Evolutionary conservation across 1,140 invertebrate species (phyloP).

Genomic region (Calliopsis andreniformis): DNA sequence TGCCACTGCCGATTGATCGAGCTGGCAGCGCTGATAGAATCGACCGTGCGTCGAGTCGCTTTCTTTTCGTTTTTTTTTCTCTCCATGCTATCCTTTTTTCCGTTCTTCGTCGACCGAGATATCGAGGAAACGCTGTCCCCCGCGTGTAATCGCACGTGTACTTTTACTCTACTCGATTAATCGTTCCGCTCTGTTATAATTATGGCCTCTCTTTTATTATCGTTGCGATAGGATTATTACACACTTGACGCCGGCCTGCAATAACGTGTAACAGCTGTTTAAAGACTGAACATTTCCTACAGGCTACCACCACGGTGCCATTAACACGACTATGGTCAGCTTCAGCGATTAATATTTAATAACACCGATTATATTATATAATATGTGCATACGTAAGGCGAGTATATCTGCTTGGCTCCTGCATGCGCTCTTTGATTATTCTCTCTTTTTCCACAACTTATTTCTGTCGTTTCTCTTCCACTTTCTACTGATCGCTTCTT

Average conservation of each 20-base stretch:
- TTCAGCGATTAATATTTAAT: slow-evolving; percentile 37
- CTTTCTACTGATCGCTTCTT: neutral
- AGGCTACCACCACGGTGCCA: neutral
- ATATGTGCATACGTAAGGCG: slow-evolving; percentile 56
- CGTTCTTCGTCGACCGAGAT: neutral
- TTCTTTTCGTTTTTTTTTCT: slow-evolving; percentile 27
- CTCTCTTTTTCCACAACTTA: slow-evolving; percentile 1
- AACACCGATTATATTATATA: slow-evolving; percentile 20
- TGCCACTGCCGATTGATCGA: slow-evolving; percentile 26
- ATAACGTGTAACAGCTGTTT: neutral
- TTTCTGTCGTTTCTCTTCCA: neutral
- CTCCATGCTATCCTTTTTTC: neutral
- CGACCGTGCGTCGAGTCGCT: slow-evolving; percentile 43
- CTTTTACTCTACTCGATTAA: slow-evolving; percentile 6
- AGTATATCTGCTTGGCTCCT: slow-evolving; percentile 63
- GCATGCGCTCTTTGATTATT: slow-evolving; percentile 52
- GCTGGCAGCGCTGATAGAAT: too few relatives aligned
- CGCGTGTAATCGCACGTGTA: slow-evolving; percentile 8
- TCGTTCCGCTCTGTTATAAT: slow-evolving; percentile 20
- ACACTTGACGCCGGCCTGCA: neutral
- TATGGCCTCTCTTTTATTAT: slow-evolving; percentile 17
- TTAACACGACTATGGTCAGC: slow-evolving; percentile 18
- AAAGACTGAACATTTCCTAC: neutral
- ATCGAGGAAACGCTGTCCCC: neutral
- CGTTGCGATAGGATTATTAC: neutral